Base-by-base conservation (phyloP, 2,113 vertebrate genomes). In the Agapornis roseicollis region DNA sequence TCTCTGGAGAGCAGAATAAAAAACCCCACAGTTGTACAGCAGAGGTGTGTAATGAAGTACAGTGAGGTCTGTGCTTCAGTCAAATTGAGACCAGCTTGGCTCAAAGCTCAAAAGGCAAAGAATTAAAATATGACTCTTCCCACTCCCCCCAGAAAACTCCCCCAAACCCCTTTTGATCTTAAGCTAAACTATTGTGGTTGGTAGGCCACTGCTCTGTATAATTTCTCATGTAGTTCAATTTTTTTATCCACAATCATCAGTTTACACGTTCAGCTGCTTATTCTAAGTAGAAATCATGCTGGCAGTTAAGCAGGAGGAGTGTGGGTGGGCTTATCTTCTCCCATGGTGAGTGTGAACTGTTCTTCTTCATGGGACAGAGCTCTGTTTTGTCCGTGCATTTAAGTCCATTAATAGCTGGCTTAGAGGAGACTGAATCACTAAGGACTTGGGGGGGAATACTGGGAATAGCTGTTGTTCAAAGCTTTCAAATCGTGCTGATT, bases 141-240 rank as follows among this genome's bases (percentile, higher is more conserved):
- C 1, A 23, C 37, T n/a, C 56, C 15, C 16, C 0, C 18, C 35
- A 55, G 71, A 42, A 4, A 2, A 25, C 9, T 33, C 22, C 37
- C 27, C 24, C 56, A 85, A 46, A 8, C 1, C 13, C 23, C n/a
- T 55, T 81, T 52, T 73, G 46, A 35, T 81, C 88, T 90, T 64
- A 33, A 78, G 69, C 33, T 95, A 6, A 86, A 50, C 29, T 80
- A 22, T 91, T 20, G 11, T 16, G 27, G 29, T 52, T 69, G 64
- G 20, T 42, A 39, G 42, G 53, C 23, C 12, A 80, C 49, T 81
- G 31, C 29, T 80, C 4, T 3, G 4, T 63, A 3, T 73, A n/a
- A 3, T 73, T 69, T 69, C 49, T 44, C 11, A 2, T 18, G 10
- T 27, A 37, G 65, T 44, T 90, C 20, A 47, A 47, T 82, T 78